These are phyloP conservation scores for Cetonia aurata DNA, from an alignment of 2,888 invertebrate species.

Conservation along the genomic window DNA sequence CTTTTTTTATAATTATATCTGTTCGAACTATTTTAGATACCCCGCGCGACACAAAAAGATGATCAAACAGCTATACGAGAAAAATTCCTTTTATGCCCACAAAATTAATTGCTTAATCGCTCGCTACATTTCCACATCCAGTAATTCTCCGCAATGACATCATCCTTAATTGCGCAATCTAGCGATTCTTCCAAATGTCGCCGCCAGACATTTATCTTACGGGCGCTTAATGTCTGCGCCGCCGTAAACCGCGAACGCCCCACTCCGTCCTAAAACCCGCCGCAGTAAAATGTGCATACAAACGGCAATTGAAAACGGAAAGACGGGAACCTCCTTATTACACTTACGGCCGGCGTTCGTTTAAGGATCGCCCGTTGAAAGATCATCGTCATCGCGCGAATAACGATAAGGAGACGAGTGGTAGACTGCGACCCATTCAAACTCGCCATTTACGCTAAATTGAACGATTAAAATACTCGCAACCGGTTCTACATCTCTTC, in stretches of 20 bases:
- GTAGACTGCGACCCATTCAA: constrained; percentile 29
- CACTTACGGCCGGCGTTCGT: constrained; percentile 16
- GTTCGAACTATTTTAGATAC: too few species aligned
- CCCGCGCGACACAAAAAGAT: too few species aligned
- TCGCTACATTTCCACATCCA: constrained; percentile 21
- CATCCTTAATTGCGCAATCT: constrained; percentile 28
- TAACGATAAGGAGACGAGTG: constrained; percentile 18
- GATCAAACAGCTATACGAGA: too few species aligned
- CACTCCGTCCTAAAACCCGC: constrained; percentile 13
- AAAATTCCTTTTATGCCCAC: neutral
- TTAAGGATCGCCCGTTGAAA: constrained; percentile 28
- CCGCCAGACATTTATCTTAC: constrained; percentile 12
- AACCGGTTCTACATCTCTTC: constrained; percentile 9
- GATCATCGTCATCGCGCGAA: constrained; percentile 27
- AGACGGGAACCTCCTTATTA: constrained; percentile 22
- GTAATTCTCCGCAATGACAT: constrained; percentile 6
- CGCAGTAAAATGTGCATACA: constrained; percentile 35
- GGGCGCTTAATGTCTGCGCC: constrained; percentile 18
- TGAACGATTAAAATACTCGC: constrained; percentile 37
- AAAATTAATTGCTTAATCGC: constrained; percentile 25
- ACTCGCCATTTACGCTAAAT: constrained; percentile 34
- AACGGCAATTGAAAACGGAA: constrained; percentile 38
- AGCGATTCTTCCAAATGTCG: constrained; percentile 27
- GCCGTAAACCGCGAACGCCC: constrained; percentile 23
- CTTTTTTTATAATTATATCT: too few species aligned